These are phyloP conservation scores for Ennomos erosarius DNA, from an alignment of 2,888 invertebrate genomes.

Conservation along the genomic window DNA sequence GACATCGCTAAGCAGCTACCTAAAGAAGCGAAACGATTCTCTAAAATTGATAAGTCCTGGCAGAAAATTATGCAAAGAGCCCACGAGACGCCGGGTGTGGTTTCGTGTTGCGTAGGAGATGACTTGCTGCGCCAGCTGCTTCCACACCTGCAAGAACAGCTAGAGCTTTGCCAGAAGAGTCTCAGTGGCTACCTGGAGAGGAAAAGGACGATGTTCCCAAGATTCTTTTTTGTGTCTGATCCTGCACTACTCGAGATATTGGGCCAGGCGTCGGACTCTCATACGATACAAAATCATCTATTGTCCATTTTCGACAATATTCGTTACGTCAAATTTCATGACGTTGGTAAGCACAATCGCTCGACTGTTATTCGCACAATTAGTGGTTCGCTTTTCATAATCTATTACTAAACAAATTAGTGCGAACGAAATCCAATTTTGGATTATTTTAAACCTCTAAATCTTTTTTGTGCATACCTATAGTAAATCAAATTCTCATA, in stretches of 20 bases:
- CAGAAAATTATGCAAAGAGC: conserved; percentile 99
- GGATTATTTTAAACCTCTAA: too few relatives aligned
- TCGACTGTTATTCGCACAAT: too few relatives aligned
- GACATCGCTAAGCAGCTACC: conserved; percentile 99
- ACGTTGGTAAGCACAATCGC: conserved; percentile 85
- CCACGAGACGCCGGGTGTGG: conserved; percentile 98
- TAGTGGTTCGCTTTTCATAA: too few relatives aligned
- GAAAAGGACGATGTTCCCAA: conserved; percentile 96
- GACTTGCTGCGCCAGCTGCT: conserved; percentile 95
- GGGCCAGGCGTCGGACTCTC: conserved; percentile 97
- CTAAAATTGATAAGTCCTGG: conserved; percentile 99
- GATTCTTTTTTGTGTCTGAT: conserved; percentile 97
- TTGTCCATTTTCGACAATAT: conserved; percentile 98
- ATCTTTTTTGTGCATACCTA: too few relatives aligned
- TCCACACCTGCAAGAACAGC: conserved; percentile 97
- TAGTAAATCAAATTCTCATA: too few relatives aligned
- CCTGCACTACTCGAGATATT: conserved; percentile 95
- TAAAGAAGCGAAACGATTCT: conserved; percentile 96
- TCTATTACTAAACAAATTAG: too few relatives aligned
- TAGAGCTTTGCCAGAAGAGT: conserved; percentile 98
- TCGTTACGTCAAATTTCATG: conserved; percentile 96
- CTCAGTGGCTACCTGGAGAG: conserved; percentile 97
- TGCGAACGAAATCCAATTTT: too few relatives aligned
- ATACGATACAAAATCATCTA: conserved; percentile 97
- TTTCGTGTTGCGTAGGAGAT: conserved; percentile 98